Conservation (phyloP, 2,797 vertebrate genomes). For the Atherinosoma microstoma region DNA sequence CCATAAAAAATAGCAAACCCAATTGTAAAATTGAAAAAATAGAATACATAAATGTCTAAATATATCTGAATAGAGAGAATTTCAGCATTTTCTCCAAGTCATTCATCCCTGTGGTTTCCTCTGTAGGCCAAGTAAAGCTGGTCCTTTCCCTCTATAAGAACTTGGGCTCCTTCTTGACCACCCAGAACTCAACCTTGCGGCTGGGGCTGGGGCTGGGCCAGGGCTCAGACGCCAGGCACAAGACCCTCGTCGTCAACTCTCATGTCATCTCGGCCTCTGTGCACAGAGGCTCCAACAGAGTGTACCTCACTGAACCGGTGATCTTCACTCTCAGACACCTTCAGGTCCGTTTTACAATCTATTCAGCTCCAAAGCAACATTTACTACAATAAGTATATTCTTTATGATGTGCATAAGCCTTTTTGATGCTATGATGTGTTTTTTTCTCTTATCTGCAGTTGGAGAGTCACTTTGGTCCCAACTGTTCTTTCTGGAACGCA, state of each 20-base stretch:
- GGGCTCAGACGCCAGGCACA: slow-evolving; percentile 72
- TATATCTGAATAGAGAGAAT: background rate
- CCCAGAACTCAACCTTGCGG: slow-evolving; percentile 90
- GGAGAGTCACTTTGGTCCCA: slow-evolving; percentile 93
- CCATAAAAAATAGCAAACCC: background rate
- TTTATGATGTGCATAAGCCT: background rate
- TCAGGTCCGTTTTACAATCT: slow-evolving; percentile 77
- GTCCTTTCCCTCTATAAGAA: slow-evolving; percentile 93
- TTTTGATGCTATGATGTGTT: slow-evolving; percentile 13
- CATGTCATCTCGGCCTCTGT: slow-evolving; percentile 93
- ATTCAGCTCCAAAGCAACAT: background rate
- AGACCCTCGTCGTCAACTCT: slow-evolving; percentile 90
- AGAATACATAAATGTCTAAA: background rate
- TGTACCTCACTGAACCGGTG: slow-evolving; percentile 92
- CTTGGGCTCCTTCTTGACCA: slow-evolving; percentile 90
- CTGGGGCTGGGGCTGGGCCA: slow-evolving; percentile 77
- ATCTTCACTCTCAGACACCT: slow-evolving; percentile 91
- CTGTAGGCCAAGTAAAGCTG: slow-evolving; percentile 90
- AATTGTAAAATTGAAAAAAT: background rate
- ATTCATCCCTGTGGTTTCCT: background rate
- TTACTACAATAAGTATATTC: background rate
- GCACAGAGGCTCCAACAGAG: slow-evolving; percentile 91
- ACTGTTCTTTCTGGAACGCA: slow-evolving; percentile 97
- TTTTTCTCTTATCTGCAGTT: slow-evolving; percentile 75
- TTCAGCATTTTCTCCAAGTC: background rate